Conservation (phyloP, 2,888 invertebrate species). For the Scotopteryx bipunctaria region DNA sequence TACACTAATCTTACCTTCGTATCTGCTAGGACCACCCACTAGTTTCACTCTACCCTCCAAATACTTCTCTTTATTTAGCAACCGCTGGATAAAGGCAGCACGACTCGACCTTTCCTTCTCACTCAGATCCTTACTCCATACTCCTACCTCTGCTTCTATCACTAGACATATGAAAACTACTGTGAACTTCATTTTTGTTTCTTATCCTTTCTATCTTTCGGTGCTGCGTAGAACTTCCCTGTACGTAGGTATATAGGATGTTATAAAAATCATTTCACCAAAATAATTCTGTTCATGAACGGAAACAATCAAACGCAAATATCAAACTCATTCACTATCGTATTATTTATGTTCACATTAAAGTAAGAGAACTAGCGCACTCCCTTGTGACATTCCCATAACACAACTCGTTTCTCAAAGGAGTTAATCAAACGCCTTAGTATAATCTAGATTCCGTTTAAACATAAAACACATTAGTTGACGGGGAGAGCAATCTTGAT, state of each 20-base stretch:
- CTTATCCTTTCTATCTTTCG: too few relatives aligned
- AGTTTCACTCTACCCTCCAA: constrained; percentile 89
- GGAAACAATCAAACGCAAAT: not conserved
- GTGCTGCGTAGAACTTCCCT: too few relatives aligned
- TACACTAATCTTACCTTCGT: constrained; percentile 86
- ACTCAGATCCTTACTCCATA: constrained; percentile 57
- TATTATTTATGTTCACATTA: not conserved
- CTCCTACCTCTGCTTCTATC: constrained; percentile 41
- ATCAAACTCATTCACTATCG: too few relatives aligned
- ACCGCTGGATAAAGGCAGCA: constrained; percentile 86
- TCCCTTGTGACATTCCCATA: constrained; percentile 23
- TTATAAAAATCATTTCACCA: too few relatives aligned
- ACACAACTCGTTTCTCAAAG: not conserved
- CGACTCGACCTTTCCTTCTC: constrained; percentile 65
- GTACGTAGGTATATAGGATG: too few relatives aligned
- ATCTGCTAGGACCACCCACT: constrained; percentile 86
- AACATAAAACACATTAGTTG: constrained; percentile 18
- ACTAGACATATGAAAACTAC: constrained; percentile 43
- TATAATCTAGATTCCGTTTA: constrained; percentile 9
- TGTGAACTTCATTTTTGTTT: constrained; percentile 23
- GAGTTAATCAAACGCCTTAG: not conserved
- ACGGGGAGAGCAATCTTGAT: constrained; percentile 10
- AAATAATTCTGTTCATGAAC: not conserved
- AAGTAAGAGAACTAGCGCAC: constrained; percentile 16
- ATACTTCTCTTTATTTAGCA: constrained; percentile 87